These are phyloP conservation scores for Habroteleia sp. DNA, from an alignment of 2,888 invertebrate species.

Conservation along the genomic window DNA sequence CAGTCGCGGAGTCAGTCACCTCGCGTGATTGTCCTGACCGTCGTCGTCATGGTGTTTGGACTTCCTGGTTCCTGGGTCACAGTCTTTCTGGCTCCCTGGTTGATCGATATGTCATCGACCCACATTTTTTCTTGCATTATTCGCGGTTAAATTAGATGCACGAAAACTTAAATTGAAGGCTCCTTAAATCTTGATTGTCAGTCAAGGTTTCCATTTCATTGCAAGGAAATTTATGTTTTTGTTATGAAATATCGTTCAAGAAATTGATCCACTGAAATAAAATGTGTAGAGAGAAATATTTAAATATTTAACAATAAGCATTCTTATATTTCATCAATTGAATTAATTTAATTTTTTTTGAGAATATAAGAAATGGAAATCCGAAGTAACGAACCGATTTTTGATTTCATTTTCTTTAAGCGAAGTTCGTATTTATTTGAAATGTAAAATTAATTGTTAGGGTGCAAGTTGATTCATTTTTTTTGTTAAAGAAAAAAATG, in stretches of 20 bases:
- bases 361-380: too few relatives aligned
- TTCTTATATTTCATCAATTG: too few relatives aligned
- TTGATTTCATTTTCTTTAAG: too few relatives aligned
- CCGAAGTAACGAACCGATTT: too few relatives aligned
- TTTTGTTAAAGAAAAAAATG: too few relatives aligned
- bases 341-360: too few relatives aligned
- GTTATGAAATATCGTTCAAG: constrained; percentile 15
- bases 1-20: constrained; percentile 52
- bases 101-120: constrained; percentile 74
- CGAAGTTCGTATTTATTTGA: too few relatives aligned
- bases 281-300: too few relatives aligned
- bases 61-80: constrained; percentile 65
- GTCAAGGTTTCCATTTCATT: constrained; percentile 35
- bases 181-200: constrained; percentile 28
- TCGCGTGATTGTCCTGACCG: constrained; percentile 52
- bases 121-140: constrained; percentile 50
- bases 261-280: too few relatives aligned
- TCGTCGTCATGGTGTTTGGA: constrained; percentile 60
- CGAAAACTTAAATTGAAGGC: constrained; percentile 23
- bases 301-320: too few relatives aligned
- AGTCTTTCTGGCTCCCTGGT: constrained; percentile 70
- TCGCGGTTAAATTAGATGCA: constrained; percentile 39
- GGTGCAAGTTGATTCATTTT: too few relatives aligned
- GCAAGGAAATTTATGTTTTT: constrained; percentile 25
- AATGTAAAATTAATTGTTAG: too few relatives aligned